A percentile compares a stretch with the other conserved stretches of the same genome.
Evolutionary conservation across 2,113 vertebrate species (phyloP).

Genomic region (Greenwoodochromis staneri): DNA sequence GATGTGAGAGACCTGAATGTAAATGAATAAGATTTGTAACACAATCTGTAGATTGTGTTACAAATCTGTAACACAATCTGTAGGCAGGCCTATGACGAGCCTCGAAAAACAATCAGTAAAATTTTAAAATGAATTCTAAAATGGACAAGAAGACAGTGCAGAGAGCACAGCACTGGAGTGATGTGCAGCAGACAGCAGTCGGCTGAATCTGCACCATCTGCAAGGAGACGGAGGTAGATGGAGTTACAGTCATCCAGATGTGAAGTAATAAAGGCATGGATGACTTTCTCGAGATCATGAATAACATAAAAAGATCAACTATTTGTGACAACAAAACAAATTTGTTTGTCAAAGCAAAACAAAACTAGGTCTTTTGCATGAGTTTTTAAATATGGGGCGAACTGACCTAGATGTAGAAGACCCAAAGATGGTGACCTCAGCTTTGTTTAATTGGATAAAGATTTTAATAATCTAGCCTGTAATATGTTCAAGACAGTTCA

Average conservation of each 20-base stretch:
- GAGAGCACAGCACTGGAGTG: not conserved
- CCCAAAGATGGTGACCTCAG: not conserved
- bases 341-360: not conserved
- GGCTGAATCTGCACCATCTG: not conserved
- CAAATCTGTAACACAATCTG: not conserved
- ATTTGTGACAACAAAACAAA: not conserved
- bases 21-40: not conserved
- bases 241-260: not conserved
- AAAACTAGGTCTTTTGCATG: not conserved
- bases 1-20: not conserved
- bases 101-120: not conserved
- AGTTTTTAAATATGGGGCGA: not conserved
- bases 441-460: not conserved
- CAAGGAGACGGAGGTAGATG: not conserved
- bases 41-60: not conserved
- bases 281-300: not conserved
- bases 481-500: not conserved
- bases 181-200: not conserved
- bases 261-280: not conserved
- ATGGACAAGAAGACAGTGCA: not conserved
- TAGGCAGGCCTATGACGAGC: not conserved
- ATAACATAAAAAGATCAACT: not conserved
- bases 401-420: not conserved
- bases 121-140: not conserved
- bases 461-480: not conserved